phyloP scores from a whole-genome alignment of 2,888 invertebrate species.

The Synanthedon vespiformis region DNA sequence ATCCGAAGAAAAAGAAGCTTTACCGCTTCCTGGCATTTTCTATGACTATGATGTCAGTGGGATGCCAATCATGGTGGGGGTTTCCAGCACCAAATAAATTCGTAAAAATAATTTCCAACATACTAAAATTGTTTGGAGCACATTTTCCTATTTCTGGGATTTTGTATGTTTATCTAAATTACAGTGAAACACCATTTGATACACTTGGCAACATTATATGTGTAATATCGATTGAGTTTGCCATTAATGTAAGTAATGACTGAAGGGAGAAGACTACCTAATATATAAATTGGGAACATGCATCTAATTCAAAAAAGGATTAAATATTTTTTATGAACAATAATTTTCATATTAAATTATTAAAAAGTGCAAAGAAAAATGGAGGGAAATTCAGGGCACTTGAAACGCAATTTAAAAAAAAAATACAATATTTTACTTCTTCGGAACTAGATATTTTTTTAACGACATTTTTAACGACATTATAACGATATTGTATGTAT shows the following conservation, averaged over 20 bases:
- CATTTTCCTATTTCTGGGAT: slow-evolving; percentile 5
- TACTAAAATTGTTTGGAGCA: background rate
- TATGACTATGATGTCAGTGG: slow-evolving; percentile 3
- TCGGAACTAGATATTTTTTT: too few species aligned
- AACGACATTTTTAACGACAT: too few species aligned
- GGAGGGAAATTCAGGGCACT: too few species aligned
- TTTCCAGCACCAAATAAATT: slow-evolving; percentile 6
- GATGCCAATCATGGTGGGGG: slow-evolving; percentile 8
- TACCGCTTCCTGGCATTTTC: slow-evolving; percentile 4
- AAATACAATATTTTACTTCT: too few species aligned
- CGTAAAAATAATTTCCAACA: background rate
- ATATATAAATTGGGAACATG: too few species aligned
- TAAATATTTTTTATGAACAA: too few species aligned
- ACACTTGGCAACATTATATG: slow-evolving; percentile 5
- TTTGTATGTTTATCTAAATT: slow-evolving; percentile 5
- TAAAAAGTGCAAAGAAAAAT: too few species aligned
- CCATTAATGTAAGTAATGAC: slow-evolving; percentile 6
- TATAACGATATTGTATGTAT: too few species aligned
- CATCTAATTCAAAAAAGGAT: too few species aligned
- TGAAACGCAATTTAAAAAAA: too few species aligned
- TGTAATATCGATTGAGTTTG: slow-evolving; percentile 3
- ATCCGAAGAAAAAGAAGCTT: slow-evolving; percentile 4
- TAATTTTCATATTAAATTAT: too few species aligned
- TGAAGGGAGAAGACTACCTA: too few species aligned
- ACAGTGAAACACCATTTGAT: slow-evolving; percentile 5